Evolutionary conservation across 1,140 invertebrate genomes (phyloP).

Genomic region (Drosophila leontia): DNA sequence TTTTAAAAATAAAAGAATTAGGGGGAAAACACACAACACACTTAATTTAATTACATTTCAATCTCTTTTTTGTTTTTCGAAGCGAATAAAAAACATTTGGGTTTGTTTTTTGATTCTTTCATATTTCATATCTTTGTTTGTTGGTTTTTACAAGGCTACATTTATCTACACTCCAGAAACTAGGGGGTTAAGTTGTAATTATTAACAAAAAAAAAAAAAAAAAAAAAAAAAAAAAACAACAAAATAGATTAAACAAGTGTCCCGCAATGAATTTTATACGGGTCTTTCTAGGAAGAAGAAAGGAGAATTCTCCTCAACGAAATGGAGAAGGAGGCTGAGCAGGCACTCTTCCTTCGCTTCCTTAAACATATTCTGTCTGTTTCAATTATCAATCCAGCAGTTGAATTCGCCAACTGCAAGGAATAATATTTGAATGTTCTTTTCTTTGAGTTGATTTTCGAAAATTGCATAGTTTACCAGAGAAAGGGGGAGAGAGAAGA

Average conservation of each 20-base stretch:
- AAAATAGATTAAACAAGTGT: not conserved
- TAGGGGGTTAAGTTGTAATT: constrained; percentile 16
- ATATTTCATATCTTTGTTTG: constrained; percentile 4
- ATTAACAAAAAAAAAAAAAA: not conserved
- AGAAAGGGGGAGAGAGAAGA: not conserved
- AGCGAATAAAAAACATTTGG: constrained; percentile 16
- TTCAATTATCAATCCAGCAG: constrained; percentile 17
- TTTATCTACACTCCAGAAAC: constrained; percentile 28
- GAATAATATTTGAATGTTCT: constrained; percentile 26
- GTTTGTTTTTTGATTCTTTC: constrained; percentile 12
- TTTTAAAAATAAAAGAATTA: constrained; percentile 12
- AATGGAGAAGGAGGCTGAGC: constrained; percentile 3
- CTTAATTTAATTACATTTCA: not conserved
- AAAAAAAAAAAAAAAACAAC: not conserved
- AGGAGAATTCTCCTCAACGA: not conserved
- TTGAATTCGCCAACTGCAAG: constrained; percentile 37
- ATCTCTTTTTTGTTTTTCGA: constrained; percentile 1
- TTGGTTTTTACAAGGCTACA: constrained; percentile 17
- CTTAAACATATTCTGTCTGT: not conserved
- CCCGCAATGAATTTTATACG: not conserved
- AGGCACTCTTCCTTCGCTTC: constrained; percentile 9
- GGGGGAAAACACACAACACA: not conserved
- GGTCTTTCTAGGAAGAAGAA: not conserved
- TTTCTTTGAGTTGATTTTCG: not conserved
- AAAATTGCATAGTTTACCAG: constrained; percentile 14